Conservation (phyloP, 2,113 vertebrate genomes). For the Oncorhynchus masou region DNA sequence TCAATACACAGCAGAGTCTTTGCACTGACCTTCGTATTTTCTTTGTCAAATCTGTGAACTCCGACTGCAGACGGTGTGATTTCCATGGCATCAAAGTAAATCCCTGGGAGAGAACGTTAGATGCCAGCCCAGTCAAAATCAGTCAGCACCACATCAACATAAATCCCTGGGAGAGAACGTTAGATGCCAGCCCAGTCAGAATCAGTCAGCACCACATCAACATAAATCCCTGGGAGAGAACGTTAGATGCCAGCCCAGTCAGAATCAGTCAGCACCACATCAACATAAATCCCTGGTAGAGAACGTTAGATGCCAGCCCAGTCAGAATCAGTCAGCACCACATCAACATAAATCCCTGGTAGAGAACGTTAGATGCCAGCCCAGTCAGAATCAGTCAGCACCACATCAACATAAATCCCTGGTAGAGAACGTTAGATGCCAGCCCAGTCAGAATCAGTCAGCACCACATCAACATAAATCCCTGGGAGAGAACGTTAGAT, state of each 20-base stretch:
- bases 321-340: neutral
- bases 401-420: too few relatives aligned
- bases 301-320: neutral
- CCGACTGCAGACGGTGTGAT: constrained; percentile 87
- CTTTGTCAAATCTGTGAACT: constrained; percentile 78
- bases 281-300: constrained; percentile 85
- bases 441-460: too few relatives aligned
- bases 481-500: constrained; percentile 57
- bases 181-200: too few relatives aligned
- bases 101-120: constrained; percentile 57
- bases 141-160: neutral
- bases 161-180: too few relatives aligned
- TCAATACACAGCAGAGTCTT: neutral
- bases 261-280: constrained; percentile 47
- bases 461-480: constrained; percentile 84
- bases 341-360: neutral
- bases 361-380: too few relatives aligned
- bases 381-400: too few relatives aligned
- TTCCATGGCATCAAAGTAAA: constrained; percentile 94
- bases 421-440: too few relatives aligned
- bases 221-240: too few relatives aligned
- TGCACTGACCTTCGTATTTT: constrained; percentile 74
- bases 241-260: too few relatives aligned
- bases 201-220: too few relatives aligned
- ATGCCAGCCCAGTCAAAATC: neutral